Percentiles rank a stretch among this genome's conserved stretches.
Evolutionary conservation across 35 echinoderm and acorn worm species (phyloP).

Genomic region (Lytechinus variegatus): DNA sequence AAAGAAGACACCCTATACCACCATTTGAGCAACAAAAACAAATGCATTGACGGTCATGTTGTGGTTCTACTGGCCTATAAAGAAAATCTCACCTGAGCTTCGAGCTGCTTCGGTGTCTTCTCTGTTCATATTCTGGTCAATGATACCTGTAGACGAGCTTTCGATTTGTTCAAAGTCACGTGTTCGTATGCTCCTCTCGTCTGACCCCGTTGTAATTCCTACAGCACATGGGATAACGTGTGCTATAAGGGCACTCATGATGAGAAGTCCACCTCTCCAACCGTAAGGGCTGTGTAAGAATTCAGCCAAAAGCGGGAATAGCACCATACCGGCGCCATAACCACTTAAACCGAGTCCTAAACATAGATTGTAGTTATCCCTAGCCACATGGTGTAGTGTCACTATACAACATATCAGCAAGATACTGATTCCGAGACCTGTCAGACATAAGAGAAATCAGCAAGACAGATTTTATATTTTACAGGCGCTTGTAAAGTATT

Average conservation of each 20-base stretch:
- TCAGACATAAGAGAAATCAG: too few relatives aligned
- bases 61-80: too few relatives aligned
- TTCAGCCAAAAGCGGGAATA: neutral
- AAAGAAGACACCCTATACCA: too few relatives aligned
- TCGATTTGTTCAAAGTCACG: neutral
- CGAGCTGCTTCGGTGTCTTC: too few relatives aligned
- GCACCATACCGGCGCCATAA: neutral
- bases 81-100: too few relatives aligned
- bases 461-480: too few relatives aligned
- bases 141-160: neutral
- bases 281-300: neutral
- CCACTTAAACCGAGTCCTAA: neutral
- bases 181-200: neutral
- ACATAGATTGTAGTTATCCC: neutral
- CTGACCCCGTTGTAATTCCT: neutral
- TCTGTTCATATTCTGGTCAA: too few relatives aligned
- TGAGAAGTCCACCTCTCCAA: constrained; percentile 20
- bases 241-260: neutral
- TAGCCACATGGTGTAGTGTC: neutral
- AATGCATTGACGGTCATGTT: too few relatives aligned
- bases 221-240: neutral
- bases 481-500: too few relatives aligned
- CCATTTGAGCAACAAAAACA: too few relatives aligned
- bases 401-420: too few relatives aligned
- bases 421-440: too few relatives aligned